A percentile compares a stretch with the other conserved stretches of the same genome.
These are phyloP conservation scores for Macroglossus sobrinus DNA, from an alignment of 2,113 vertebrate genomes.

Conservation along the genomic window DNA sequence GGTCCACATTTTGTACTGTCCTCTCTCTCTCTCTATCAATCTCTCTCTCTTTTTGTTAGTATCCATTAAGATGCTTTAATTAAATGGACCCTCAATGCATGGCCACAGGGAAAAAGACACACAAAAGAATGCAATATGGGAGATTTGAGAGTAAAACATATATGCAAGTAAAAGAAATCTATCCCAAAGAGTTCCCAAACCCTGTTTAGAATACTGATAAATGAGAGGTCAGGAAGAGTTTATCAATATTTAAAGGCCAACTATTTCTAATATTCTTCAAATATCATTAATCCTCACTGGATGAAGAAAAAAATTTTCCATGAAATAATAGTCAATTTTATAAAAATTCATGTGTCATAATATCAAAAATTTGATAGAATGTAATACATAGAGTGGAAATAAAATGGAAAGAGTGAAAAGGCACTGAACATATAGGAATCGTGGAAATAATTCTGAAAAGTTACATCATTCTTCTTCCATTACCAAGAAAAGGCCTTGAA, in stretches of 20 bases:
- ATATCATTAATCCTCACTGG: background rate
- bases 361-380: background rate
- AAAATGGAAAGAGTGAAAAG: background rate
- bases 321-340: background rate
- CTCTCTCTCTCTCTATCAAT: background rate
- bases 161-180: background rate
- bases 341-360: background rate
- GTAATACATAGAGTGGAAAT: background rate
- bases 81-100: background rate
- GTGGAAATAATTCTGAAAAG: background rate
- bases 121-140: background rate
- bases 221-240: background rate
- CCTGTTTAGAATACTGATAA: background rate
- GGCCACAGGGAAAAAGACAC: background rate
- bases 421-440: background rate
- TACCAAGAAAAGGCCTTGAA: background rate
- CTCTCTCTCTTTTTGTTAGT: background rate
- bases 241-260: background rate
- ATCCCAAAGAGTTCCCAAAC: background rate
- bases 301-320: background rate
- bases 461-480: background rate
- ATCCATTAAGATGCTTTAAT: background rate
- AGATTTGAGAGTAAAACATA: background rate
- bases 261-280: background rate
- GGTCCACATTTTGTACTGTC: background rate